Evolutionary conservation across 2,888 invertebrate genomes (phyloP).

Genomic region (Osedax frankpressi): DNA sequence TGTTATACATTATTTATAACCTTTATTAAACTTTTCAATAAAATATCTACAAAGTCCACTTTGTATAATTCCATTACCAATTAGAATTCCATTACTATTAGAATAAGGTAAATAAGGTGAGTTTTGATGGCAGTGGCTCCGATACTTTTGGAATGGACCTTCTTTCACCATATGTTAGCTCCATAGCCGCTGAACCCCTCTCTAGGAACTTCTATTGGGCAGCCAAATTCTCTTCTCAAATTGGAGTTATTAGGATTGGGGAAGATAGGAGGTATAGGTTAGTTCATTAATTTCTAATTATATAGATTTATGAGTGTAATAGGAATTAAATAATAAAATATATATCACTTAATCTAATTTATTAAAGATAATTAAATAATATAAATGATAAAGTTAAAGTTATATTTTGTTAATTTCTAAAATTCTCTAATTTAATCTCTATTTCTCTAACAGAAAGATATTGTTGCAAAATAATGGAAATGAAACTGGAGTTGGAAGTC

Average conservation of each 20-base stretch:
- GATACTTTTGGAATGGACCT: slow-evolving; percentile 68
- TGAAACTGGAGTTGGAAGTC: slow-evolving; percentile 69
- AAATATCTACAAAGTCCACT: no score
- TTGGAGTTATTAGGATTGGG: not conserved
- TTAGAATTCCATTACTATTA: no score
- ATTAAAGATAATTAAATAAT: no score
- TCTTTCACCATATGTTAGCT: slow-evolving; percentile 66
- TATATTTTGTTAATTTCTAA: no score
- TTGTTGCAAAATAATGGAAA: slow-evolving; percentile 80
- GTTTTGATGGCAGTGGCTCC: slow-evolving; percentile 59
- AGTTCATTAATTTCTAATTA: slow-evolving; percentile 15
- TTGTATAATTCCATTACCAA: no score
- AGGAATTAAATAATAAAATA: no score
- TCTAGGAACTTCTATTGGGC: slow-evolving; percentile 86
- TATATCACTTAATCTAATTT: no score
- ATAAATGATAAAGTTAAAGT: no score
- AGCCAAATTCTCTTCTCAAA: slow-evolving; percentile 50
- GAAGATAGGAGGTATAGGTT: not conserved
- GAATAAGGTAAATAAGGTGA: slow-evolving; percentile 5
- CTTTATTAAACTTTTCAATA: no score
- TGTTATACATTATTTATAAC: no score
- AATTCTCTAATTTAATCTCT: slow-evolving; percentile 49
- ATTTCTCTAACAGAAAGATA: slow-evolving; percentile 70
- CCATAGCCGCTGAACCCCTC: slow-evolving; percentile 90
- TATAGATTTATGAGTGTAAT: no score